phyloP scores from a whole-genome alignment of 53 echinoderm and acorn worm genomes.

The Temnopleurus reevesii region DNA sequence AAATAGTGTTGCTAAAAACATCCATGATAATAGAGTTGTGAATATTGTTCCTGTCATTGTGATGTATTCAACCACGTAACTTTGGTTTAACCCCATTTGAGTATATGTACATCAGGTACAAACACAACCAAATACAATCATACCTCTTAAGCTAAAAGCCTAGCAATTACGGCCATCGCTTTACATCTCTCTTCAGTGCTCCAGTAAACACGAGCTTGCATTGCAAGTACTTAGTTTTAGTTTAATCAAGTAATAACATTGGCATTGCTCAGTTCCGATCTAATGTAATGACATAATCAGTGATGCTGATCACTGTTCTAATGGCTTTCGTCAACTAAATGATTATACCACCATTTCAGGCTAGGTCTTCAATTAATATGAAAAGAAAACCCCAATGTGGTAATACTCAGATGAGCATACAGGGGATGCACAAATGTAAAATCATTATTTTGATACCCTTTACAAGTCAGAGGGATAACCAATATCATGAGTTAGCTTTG shows the following conservation, averaged over 20 bases:
- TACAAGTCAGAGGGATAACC: no score
- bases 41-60: no score
- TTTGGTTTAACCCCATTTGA: no score
- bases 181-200: not conserved
- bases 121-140: no score
- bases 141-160: constrained; percentile 2
- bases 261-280: not conserved
- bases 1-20: not conserved
- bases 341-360: not conserved
- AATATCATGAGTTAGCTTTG: no score
- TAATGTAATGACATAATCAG: not conserved
- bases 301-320: not conserved
- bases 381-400: no score
- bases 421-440: no score
- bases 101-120: no score
- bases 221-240: not conserved
- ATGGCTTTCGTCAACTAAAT: not conserved
- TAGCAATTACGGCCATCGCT: not conserved
- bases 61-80: no score
- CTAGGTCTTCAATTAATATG: not conserved
- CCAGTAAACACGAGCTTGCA: not conserved
- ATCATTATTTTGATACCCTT: no score
- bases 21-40: not conserved
- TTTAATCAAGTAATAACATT: not conserved
- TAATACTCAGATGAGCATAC: no score